These are phyloP conservation scores for Monomorium pharaonis DNA, from an alignment of 1,140 invertebrate genomes.

Conservation along the genomic window DNA sequence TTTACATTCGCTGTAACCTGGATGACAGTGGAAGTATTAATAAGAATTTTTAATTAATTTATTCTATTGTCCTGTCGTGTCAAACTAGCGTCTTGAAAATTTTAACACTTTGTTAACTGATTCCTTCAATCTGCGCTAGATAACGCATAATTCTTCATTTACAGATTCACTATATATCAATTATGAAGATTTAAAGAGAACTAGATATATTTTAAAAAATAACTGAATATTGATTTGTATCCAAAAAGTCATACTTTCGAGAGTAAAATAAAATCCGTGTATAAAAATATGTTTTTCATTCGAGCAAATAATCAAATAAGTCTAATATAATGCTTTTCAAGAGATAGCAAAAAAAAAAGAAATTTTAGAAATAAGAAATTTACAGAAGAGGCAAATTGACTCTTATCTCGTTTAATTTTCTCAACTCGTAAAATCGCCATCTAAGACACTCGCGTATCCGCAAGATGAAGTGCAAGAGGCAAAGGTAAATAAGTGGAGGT, in stretches of 20 bases:
- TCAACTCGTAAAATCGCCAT: conserved; percentile 20
- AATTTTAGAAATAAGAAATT: neutral
- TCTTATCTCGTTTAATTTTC: neutral
- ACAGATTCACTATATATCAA: neutral
- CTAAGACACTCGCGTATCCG: neutral
- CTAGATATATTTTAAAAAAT: neutral
- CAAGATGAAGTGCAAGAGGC: neutral
- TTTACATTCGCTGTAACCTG: conserved; percentile 11
- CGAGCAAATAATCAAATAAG: neutral
- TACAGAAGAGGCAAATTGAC: neutral
- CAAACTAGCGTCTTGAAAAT: neutral
- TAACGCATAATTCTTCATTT: neutral
- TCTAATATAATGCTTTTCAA: neutral
- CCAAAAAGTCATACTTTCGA: neutral
- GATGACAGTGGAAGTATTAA: conserved; percentile 7
- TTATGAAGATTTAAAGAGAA: neutral
- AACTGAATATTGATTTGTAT: too few relatives aligned
- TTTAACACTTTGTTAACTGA: neutral
- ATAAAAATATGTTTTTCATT: neutral
- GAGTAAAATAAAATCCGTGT: neutral
- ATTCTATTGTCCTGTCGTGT: neutral
- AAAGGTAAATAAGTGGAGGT: conserved; percentile 22
- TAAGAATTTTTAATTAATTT: conserved; percentile 9
- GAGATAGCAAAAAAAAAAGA: neutral
- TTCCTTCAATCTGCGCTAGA: neutral